A percentile compares a stretch with the other conserved stretches of the same genome.
Evolutionary conservation across 2,888 invertebrate genomes (phyloP).

Genomic region (Beris morrisii): DNA sequence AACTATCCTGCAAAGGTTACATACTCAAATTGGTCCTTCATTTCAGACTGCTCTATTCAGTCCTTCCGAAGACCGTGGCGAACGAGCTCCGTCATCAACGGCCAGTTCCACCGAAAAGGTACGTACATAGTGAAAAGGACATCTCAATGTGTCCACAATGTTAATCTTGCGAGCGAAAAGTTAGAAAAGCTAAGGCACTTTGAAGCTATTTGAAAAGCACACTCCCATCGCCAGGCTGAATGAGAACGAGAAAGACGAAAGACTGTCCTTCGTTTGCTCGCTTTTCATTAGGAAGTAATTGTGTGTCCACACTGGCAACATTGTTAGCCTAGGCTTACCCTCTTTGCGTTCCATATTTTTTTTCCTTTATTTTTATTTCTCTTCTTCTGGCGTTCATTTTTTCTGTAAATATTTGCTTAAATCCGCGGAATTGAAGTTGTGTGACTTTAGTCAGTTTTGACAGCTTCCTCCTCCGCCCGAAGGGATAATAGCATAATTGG

Average conservation of each 20-base stretch:
- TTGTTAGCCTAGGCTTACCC: not conserved
- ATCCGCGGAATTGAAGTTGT: not conserved
- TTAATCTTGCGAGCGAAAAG: no score
- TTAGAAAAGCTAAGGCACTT: no score
- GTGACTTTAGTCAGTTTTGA: not conserved
- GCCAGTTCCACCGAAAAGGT: slow-evolving; percentile 85
- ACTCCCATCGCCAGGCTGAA: no score
- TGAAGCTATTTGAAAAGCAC: no score
- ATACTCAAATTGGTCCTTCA: slow-evolving; percentile 30
- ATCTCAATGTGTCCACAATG: no score
- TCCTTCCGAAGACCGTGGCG: slow-evolving; percentile 92
- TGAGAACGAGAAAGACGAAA: no score
- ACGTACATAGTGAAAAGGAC: slow-evolving; percentile 54
- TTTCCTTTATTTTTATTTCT: not conserved
- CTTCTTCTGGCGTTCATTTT: slow-evolving; percentile 6
- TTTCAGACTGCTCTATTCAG: slow-evolving; percentile 86
- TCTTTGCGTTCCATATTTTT: not conserved
- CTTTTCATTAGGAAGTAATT: no score
- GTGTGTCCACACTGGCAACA: no score
- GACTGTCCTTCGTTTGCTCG: no score
- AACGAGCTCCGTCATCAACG: slow-evolving; percentile 89
- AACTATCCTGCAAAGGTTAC: not conserved
- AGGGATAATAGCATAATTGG: slow-evolving; percentile 16
- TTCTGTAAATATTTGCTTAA: slow-evolving; percentile 17
- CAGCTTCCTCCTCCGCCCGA: no score